Conservation (phyloP, 2,113 vertebrate genomes). For the Leucopsar rothschildi region DNA sequence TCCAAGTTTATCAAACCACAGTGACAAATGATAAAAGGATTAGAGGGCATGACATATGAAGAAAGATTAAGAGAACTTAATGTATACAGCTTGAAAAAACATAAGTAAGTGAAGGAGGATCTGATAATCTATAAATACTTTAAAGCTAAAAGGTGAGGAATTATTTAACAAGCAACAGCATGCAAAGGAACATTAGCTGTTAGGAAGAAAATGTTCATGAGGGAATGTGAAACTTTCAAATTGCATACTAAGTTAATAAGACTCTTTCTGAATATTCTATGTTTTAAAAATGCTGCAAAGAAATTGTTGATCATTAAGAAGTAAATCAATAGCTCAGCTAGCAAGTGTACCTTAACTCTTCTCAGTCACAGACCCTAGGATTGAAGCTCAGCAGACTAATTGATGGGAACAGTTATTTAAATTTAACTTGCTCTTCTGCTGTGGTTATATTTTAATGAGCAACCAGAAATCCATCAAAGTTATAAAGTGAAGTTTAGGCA, state of each 20-base stretch:
- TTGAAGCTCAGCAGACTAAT: not conserved
- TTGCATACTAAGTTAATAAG: slow-evolving; percentile 34
- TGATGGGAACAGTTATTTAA: not conserved
- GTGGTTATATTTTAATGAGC: slow-evolving; percentile 24
- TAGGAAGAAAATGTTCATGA: slow-evolving; percentile 43
- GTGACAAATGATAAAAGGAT: slow-evolving; percentile 62
- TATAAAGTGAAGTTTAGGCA: not conserved
- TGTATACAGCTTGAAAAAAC: slow-evolving; percentile 61
- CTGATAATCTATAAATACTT: slow-evolving; percentile 68
- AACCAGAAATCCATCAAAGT: not conserved
- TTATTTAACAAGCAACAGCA: slow-evolving; percentile 62
- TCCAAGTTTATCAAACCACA: slow-evolving; percentile 50
- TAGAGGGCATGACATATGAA: slow-evolving; percentile 52
- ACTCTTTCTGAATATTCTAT: slow-evolving; percentile 36
- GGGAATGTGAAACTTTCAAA: slow-evolving; percentile 32
- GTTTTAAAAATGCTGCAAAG: not conserved
- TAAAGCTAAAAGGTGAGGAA: slow-evolving; percentile 65
- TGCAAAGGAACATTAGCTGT: slow-evolving; percentile 56
- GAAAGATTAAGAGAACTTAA: slow-evolving; percentile 64
- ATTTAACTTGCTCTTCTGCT: not conserved
- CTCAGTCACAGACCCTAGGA: not conserved
- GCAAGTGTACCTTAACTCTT: not conserved
- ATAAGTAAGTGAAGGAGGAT: slow-evolving; percentile 60
- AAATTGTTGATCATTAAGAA: slow-evolving; percentile 22
- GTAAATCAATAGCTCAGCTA: slow-evolving; percentile 15